Evolutionary conservation across 1,140 invertebrate genomes (phyloP).

Genomic region (Ctenoplectra terminalis): DNA sequence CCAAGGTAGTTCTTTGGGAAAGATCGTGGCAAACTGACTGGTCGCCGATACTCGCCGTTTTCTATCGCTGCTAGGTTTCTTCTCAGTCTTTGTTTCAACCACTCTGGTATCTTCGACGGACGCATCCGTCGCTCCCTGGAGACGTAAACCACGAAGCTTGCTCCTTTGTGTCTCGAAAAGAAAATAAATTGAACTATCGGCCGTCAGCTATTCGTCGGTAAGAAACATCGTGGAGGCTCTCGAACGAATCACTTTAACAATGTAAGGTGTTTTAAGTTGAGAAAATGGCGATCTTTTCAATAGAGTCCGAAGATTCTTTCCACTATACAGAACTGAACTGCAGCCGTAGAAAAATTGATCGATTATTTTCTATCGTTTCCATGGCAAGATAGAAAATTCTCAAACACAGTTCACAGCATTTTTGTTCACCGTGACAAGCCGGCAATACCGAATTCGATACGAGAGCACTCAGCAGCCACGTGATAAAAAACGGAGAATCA

Average conservation of each 20-base stretch:
- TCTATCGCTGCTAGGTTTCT: neutral
- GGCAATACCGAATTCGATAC: constrained; percentile 8
- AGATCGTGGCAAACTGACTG: neutral
- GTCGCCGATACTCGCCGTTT: neutral
- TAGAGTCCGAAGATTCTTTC: no score
- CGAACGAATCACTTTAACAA: neutral
- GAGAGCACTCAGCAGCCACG: neutral
- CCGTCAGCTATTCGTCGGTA: neutral
- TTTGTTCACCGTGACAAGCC: constrained; percentile 2
- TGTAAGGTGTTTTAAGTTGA: neutral
- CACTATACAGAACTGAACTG: no score
- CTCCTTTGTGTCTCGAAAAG: constrained; percentile 11
- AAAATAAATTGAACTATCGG: constrained; percentile 24
- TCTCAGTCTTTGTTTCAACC: constrained; percentile 13
- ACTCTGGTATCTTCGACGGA: neutral
- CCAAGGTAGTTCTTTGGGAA: neutral
- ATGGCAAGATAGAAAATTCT: no score
- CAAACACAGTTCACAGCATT: neutral
- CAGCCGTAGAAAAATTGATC: neutral
- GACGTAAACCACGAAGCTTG: constrained; percentile 6
- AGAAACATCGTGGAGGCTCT: neutral
- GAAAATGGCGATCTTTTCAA: no score
- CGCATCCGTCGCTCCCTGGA: neutral
- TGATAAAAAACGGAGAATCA: neutral
- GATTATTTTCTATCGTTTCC: neutral